A percentile compares a stretch with the other conserved stretches of the same genome.
phyloP scores from a whole-genome alignment of 2,797 vertebrate species.

The Takifugu ocellatus region DNA sequence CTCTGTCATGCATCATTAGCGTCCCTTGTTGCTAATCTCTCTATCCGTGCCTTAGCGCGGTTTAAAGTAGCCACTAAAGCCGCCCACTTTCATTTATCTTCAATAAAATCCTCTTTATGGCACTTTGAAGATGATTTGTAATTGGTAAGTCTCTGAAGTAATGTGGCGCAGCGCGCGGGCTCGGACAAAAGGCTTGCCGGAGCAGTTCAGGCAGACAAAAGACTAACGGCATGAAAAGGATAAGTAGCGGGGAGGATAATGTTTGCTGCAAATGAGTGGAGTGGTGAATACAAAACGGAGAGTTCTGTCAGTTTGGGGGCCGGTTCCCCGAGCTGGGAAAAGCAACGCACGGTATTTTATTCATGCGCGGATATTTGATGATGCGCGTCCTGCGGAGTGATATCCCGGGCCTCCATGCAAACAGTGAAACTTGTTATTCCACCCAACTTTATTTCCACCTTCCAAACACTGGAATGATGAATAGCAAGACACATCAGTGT shows the following conservation, averaged over 20 bases:
- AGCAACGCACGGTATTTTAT: conserved; percentile 13
- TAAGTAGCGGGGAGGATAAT: conserved; percentile 18
- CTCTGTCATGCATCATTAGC: conserved; percentile 30
- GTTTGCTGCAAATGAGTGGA: conserved; percentile 26
- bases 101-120: conserved; percentile 41
- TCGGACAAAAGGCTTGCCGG: conserved; percentile 34
- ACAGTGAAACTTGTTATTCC: conserved; percentile 34
- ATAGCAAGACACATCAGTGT: conserved; percentile 23
- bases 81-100: conserved; percentile 38
- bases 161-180: conserved; percentile 10
- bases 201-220: conserved; percentile 38
- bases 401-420: conserved; percentile 1
- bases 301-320: conserved; percentile 11
- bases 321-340: conserved; percentile 14
- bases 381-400: conserved; percentile 20
- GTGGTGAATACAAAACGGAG: conserved; percentile 9
- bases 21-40: conserved; percentile 40
- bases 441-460: conserved; percentile 23
- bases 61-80: conserved; percentile 33
- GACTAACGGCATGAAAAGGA: conserved; percentile 26
- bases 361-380: conserved; percentile 23
- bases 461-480: conserved; percentile 4
- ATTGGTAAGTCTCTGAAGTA: conserved; percentile 38
- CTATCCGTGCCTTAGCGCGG: conserved; percentile 30
- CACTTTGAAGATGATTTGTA: conserved; percentile 48